Conservation (phyloP, 2,888 invertebrate species). For the Sceliomorpha sp. region DNA sequence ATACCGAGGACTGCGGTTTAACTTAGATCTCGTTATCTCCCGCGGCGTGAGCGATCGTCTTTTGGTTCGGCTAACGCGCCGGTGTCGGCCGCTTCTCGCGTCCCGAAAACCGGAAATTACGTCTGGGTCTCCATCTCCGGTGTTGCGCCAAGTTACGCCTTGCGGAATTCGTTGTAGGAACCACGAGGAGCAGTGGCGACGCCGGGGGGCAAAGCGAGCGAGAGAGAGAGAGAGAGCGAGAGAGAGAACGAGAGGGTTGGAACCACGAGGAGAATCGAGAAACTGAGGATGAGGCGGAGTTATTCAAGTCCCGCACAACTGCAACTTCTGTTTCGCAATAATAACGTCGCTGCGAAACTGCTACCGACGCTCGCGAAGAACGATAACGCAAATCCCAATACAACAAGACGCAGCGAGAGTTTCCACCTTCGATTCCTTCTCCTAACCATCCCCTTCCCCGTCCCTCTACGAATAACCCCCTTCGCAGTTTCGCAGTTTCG, state of each 20-base stretch:
- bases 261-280: conserved; percentile 29
- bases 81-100: conserved; percentile 54
- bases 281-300: conserved; percentile 56
- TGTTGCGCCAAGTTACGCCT: conserved; percentile 73
- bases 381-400: conserved; percentile 49
- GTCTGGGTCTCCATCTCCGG: conserved; percentile 79
- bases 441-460: too few relatives aligned
- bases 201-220: too few relatives aligned
- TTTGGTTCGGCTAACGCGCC: conserved; percentile 73
- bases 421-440: conserved; percentile 15
- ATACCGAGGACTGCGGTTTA: conserved; percentile 41
- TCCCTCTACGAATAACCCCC: too few relatives aligned
- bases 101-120: conserved; percentile 77
- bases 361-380: conserved; percentile 19
- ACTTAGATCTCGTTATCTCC: conserved; percentile 65
- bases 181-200: too few relatives aligned
- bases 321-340: conserved; percentile 58
- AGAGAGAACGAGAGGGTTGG: conserved; percentile 12
- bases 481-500: conserved; percentile 16
- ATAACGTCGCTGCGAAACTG: conserved; percentile 48
- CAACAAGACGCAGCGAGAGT: conserved; percentile 30
- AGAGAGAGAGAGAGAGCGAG: conserved; percentile 12
- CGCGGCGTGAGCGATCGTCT: conserved; percentile 71
- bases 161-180: conserved; percentile 51
- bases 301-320: conserved; percentile 67